phyloP scores from a whole-genome alignment of 2,113 vertebrate genomes.

The Ophiodon elongatus region DNA sequence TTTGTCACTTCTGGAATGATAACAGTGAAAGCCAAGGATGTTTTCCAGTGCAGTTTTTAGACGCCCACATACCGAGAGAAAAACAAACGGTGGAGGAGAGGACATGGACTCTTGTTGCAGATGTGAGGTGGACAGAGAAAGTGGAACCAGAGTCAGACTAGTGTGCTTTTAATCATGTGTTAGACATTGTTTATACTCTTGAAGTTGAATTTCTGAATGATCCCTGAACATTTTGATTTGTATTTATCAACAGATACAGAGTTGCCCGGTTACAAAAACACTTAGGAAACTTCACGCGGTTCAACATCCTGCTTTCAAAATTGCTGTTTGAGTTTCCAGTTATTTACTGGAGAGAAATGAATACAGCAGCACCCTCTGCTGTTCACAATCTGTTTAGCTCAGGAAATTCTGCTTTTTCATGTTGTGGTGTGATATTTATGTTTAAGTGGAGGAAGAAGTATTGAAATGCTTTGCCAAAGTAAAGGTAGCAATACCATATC shows the following conservation, averaged over 20 bases:
- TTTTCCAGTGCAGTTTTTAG: conserved; percentile 52
- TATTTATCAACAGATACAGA: conserved; percentile 17
- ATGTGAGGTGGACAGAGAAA: conserved; percentile 40
- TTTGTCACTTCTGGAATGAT: conserved; percentile 78
- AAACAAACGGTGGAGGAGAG: conserved; percentile 49
- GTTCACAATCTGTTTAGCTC: conserved; percentile 22
- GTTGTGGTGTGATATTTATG: not conserved
- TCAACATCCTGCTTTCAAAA: conserved; percentile 22
- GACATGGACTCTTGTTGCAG: conserved; percentile 38
- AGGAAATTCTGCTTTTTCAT: not conserved
- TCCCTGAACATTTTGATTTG: conserved; percentile 3
- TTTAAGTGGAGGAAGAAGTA: not conserved
- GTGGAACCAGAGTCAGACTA: not conserved
- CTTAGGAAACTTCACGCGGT: conserved; percentile 4
- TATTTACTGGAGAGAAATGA: conserved; percentile 9
- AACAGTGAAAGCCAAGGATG: conserved; percentile 60
- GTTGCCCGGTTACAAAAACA: conserved; percentile 34
- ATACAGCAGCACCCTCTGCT: conserved; percentile 71
- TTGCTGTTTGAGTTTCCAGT: conserved; percentile 19
- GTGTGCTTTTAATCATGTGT: conserved; percentile 38
- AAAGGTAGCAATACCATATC: too few species aligned
- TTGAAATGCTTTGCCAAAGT: not conserved
- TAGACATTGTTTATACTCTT: conserved; percentile 21
- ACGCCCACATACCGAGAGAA: conserved; percentile 56
- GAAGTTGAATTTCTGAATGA: conserved; percentile 47